Evolutionary conservation across 2,113 vertebrate genomes (phyloP), one percentile per base, ranked within the genome.

Genomic region (Phasianus colchicus): DNA sequence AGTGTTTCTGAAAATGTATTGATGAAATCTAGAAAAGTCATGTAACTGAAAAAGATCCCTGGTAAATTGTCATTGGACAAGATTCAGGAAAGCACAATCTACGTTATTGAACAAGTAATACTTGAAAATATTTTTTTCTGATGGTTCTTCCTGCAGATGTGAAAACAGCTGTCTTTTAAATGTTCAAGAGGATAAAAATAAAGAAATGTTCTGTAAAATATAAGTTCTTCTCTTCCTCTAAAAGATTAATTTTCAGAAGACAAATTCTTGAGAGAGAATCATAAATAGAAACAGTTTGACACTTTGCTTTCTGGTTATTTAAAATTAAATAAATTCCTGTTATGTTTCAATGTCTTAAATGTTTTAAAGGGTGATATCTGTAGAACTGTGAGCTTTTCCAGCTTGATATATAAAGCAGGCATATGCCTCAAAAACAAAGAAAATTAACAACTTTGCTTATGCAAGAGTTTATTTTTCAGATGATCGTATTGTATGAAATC

Each of bases 81-180:
- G 43, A 85, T 25, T 43, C 40, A 63, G n/a, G 54, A 85, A 79
- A 94, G 15, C 48, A 83, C 13, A 89, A 89, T 83, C 1, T 0
- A 32, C 43, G 13, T 18, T 84, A 67, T 22, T 58, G 43, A 89
- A 60, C 24, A 57, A 4, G 71, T 20, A 76, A 75, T 79, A 43
- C 27, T 27, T 84, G 27, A 87, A 86, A 90, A 89, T 87, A 64
- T 43, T 79, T 24, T 24, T 88, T 92, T 42, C 70, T 88, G 38
- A 80, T 63, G 75, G 40, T 76, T 93, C 27, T 57, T 77, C 45
- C 42, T 83, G 57, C 10, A 80, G 65, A 54, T 94, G 58, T 32
- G 24, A 76, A 29, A 94, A 45, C 18, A 70, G 40, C 66, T 71
- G 47, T 48, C 58, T 71, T 52, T 34, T 69, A 47, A 52, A 76